These are phyloP conservation scores for Myripristis jacobus DNA, from an alignment of 2,797 vertebrate genomes.

Conservation along the genomic window DNA sequence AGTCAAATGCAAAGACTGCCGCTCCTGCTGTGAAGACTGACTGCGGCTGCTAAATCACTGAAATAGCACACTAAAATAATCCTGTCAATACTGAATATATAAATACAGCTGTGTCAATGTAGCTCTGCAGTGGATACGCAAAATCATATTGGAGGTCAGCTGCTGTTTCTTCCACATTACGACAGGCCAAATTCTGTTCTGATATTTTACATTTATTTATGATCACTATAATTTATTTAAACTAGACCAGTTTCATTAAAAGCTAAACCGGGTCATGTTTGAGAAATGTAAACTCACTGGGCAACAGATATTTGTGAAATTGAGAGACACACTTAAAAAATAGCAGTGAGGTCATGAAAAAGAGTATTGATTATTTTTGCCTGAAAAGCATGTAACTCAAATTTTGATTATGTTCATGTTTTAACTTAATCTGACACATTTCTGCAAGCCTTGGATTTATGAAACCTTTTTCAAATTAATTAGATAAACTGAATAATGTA, in stretches of 20 bases:
- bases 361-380: no score
- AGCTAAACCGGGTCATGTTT: not conserved
- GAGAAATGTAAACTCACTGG: slow-evolving; percentile 13
- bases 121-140: not conserved
- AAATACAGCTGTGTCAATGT: slow-evolving; percentile 6
- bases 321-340: not conserved
- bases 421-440: no score
- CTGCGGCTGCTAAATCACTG: slow-evolving; percentile 58
- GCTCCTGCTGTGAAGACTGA: slow-evolving; percentile 57
- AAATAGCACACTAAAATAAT: slow-evolving; percentile 47
- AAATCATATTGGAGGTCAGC: not conserved
- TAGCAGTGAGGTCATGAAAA: no score
- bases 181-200: not conserved
- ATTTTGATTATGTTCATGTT: no score
- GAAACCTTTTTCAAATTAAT: no score
- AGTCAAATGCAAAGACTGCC: slow-evolving; percentile 64
- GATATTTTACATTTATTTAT: not conserved
- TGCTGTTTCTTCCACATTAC: slow-evolving; percentile 10
- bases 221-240: not conserved
- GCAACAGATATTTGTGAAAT: not conserved
- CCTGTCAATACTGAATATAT: slow-evolving; percentile 25
- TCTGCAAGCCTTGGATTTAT: no score
- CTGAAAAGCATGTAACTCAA: no score
- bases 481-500: no score
- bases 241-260: not conserved